These are phyloP conservation scores for Characodon lateralis DNA, from an alignment of 2,797 vertebrate species.

Conservation along the genomic window DNA sequence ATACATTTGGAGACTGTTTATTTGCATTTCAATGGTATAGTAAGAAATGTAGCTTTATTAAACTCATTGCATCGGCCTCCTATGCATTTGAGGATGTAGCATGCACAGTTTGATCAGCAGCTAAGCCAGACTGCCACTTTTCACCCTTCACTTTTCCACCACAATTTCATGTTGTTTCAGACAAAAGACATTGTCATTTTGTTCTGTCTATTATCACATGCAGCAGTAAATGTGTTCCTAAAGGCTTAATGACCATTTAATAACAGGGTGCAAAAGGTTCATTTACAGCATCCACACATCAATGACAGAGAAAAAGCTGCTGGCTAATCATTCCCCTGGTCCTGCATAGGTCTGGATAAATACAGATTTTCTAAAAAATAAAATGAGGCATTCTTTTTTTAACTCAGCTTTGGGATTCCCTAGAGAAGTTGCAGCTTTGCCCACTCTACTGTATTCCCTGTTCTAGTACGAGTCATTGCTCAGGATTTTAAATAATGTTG, in stretches of 20 bases:
- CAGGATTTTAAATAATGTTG: conserved; percentile 12
- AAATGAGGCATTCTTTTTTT: conserved; percentile 37
- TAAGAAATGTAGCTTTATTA: no score
- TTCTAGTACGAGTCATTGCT: conserved; percentile 17
- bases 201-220: background rate
- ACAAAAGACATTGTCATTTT: background rate
- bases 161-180: background rate
- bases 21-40: no score
- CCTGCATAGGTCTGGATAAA: conserved; percentile 14
- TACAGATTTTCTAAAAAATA: conserved; percentile 23
- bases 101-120: no score
- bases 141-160: background rate
- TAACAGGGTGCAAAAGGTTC: conserved; percentile 32
- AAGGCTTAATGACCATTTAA: conserved; percentile 30
- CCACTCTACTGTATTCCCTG: conserved; percentile 23
- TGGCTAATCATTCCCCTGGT: conserved; percentile 5
- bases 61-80: no score
- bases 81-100: no score
- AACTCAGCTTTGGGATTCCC: conserved; percentile 23
- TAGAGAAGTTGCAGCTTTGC: conserved; percentile 29
- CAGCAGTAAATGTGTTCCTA: conserved; percentile 9
- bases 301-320: conserved; percentile 14
- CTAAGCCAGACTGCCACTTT: background rate
- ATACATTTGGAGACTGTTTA: no score
- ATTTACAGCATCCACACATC: background rate